A percentile compares a stretch with the other conserved stretches of the same genome.
Conservation (phyloP, 2,888 invertebrate species). For the Perizoma affinitatum region DNA sequence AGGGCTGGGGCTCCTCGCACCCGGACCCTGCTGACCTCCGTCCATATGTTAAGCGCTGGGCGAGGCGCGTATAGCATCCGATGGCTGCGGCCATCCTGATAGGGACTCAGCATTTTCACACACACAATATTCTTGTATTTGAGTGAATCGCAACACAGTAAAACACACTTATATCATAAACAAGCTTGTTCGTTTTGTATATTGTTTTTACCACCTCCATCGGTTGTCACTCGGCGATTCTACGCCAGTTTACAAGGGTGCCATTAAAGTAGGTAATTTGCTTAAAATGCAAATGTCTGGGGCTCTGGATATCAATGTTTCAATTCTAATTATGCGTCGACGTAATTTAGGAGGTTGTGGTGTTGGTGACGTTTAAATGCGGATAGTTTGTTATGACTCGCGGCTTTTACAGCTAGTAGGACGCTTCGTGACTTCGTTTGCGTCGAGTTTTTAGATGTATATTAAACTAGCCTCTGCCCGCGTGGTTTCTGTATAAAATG, state of each 20-base stretch:
- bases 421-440: background rate
- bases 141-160: too few relatives aligned
- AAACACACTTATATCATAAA: too few relatives aligned
- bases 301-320: conserved; percentile 39
- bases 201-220: conserved; percentile 12
- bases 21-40: too few relatives aligned
- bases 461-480: too few relatives aligned
- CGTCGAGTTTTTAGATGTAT: background rate
- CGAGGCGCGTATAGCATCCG: too few relatives aligned
- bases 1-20: too few relatives aligned
- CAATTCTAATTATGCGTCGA: conserved; percentile 37
- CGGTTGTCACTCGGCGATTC: background rate
- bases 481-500: too few relatives aligned
- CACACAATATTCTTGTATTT: too few relatives aligned
- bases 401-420: background rate
- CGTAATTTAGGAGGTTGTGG: conserved; percentile 9
- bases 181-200: too few relatives aligned
- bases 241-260: conserved; percentile 28
- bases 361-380: conserved; percentile 14
- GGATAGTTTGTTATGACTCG: background rate
- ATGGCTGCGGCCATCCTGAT: too few relatives aligned
- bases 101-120: too few relatives aligned
- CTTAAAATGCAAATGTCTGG: conserved; percentile 47
- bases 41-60: too few relatives aligned
- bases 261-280: conserved; percentile 42